Evolutionary conservation across 2,888 invertebrate genomes (phyloP), one percentile per base, ranked within the genome.

Genomic region (Syrphus vitripennis): DNA sequence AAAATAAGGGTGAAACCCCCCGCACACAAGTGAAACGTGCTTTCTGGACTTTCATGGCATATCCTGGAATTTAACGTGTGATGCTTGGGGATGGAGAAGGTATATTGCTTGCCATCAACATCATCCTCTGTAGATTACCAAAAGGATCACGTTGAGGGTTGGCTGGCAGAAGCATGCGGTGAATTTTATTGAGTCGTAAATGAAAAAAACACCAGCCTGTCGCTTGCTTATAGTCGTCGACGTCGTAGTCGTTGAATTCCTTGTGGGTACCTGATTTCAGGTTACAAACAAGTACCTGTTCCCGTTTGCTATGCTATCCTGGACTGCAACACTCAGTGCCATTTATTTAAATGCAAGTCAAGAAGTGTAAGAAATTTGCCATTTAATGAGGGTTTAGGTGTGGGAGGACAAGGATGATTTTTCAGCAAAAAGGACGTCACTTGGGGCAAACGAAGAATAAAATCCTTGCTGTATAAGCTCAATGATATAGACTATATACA

Each of bases 341-440:
- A 78, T 81, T 82, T 81, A 86, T 86, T 86, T 86, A 86, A 86
- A 86, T 86, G 86, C 86, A 86, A 86, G 86, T 86, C 86, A 86
- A 86, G 86, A 86, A 86, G 86, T 86, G 86, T 86, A 86, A 82
- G 86, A 86, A 86, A 86, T 86, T 82, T 82, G 77, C 86, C 77
- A 78, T 86, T 86, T 86, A 86, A 86, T 78, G 81, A 86, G 81
- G 70, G 81, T 53, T 37, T 29, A 48, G 26, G 65, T 65, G 67
- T 67, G 55, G 65, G 55, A 59, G 69, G 50, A 42, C 48, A 69
- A 50, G 78, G 65, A 59, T 40, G 70, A 45, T 21, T 50, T 70
- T 67, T 37, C 57, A 75, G 67, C 21, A 79, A 83, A 83, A 83
- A 75, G 84, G 76, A 80, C 84, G 50, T 84, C 84, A 84, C 84